These are phyloP conservation scores for Hydrocynus forskahlii DNA, from an alignment of 2,797 vertebrate genomes.

Conservation along the genomic window DNA sequence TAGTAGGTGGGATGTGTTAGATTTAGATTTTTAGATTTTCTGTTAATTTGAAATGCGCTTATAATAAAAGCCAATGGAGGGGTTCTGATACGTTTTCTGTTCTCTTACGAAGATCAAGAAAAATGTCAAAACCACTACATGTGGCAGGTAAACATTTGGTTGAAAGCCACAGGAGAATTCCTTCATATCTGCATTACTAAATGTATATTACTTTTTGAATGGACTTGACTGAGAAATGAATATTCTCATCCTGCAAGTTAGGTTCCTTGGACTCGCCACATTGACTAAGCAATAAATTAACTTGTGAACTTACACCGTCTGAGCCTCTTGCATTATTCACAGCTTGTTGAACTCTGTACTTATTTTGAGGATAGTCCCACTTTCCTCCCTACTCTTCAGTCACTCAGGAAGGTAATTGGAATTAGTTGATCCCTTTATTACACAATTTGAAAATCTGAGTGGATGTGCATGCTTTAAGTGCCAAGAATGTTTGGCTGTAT, in stretches of 20 bases:
- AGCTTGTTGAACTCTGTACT: conserved; percentile 11
- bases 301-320: conserved; percentile 18
- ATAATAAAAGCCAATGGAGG: too few species aligned
- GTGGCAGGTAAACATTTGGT: too few species aligned
- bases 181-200: conserved; percentile 17
- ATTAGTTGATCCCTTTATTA: conserved; percentile 51
- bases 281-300: conserved; percentile 25
- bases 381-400: conserved; percentile 11
- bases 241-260: conserved; percentile 3
- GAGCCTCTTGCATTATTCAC: conserved; percentile 6
- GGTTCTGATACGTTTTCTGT: too few species aligned
- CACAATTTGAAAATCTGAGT: conserved; percentile 55
- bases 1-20: too few species aligned
- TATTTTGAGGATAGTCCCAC: not conserved
- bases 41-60: too few species aligned
- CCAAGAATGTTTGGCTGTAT: conserved; percentile 48
- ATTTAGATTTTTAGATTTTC: too few species aligned
- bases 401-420: conserved; percentile 40
- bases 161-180: not conserved
- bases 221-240: too few species aligned
- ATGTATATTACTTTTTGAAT: not conserved
- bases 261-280: conserved; percentile 26
- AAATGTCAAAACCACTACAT: too few species aligned
- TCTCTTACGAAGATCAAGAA: too few species aligned
- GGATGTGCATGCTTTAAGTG: conserved; percentile 50